Evolutionary conservation across 2,113 vertebrate species (phyloP), one percentile per base, ranked within the genome.

Genomic region (Eubucco bourcierii): DNA sequence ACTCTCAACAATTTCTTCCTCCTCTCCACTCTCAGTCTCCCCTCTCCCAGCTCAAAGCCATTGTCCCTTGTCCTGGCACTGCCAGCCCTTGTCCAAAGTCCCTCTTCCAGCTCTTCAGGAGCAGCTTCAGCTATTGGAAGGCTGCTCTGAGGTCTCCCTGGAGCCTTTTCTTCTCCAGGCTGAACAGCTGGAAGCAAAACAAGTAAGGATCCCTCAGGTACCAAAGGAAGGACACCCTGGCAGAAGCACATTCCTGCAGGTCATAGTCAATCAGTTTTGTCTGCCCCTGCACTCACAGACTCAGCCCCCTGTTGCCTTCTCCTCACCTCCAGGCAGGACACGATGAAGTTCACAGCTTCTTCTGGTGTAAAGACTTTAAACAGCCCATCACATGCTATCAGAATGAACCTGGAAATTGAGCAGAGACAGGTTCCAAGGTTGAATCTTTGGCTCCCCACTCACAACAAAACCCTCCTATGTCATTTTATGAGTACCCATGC

Each of bases 281-380:
- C 46, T 7, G 31, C 31, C 46, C 34, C 60, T 60, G 71, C 56
- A 19, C 28, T 37, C 34, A 39, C 27, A 84, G 68, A 33, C 7
- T n/a, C 41, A n/a, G 29, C 20, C 33, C 52, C 19, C 12, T 0
- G 1, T 16, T 13, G 11, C 5, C 11, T 25, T 53, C 80, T 83
- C 70, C 97, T 92, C 75, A 99, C 99, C 98, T 99, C 98, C 19
- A 99, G 96, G 86, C 98, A 95, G 92, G 93, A 95, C 73, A 98
- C 92, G 79, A 99, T 98, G 75, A 99, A 99, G 90, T 98, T 98
- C 83, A 99, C 98, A 15, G 99, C 98, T 97, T 99, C 99, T 53
- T 99, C 99, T 37, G 99, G 98, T 33, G 98, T 99, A 64, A 99
- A 99, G 12, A 99, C 99, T 96, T 99, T 99, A 89, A 99, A 99